A percentile compares a stretch with the other conserved stretches of the same genome.
Evolutionary conservation across 92 coral and sea anemone species (phyloP).

Genomic region (Epizoanthus fatuus): DNA sequence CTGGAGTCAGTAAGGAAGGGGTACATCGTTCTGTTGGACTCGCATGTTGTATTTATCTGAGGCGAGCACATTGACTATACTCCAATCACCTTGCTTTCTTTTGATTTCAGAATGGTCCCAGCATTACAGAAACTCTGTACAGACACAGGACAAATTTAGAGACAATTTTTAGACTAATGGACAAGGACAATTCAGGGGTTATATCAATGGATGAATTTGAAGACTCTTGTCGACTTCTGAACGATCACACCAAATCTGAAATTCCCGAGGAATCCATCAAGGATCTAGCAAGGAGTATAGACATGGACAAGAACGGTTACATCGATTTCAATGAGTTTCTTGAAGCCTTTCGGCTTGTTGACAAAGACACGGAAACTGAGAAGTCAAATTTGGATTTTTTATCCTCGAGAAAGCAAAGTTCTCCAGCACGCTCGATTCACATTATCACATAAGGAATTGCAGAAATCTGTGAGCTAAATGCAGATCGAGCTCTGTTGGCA

Average conservation of each 20-base stretch:
- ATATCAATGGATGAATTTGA: constrained; percentile 95
- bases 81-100: neutral
- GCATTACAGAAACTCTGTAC: constrained; percentile 95
- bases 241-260: constrained; percentile 87
- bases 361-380: constrained; percentile 40
- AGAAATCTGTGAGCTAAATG: too few species aligned
- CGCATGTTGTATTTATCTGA: too few species aligned
- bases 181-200: constrained; percentile 93
- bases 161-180: constrained; percentile 97
- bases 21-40: neutral
- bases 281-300: constrained; percentile 93
- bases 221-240: constrained; percentile 84
- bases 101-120: constrained; percentile 88
- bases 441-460: constrained; percentile 7
- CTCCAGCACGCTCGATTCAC: constrained; percentile 42
- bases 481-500: too few species aligned
- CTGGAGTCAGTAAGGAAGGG: too few species aligned
- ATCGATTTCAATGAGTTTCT: constrained; percentile 98
- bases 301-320: constrained; percentile 93
- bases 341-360: constrained; percentile 95
- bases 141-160: constrained; percentile 93
- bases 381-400: constrained; percentile 21
- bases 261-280: constrained; percentile 88
- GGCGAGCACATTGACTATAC: neutral
- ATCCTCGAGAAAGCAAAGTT: neutral